These are phyloP conservation scores for Ptychadena robeensis DNA, from an alignment of 2,797 vertebrate genomes.

Conservation along the genomic window DNA sequence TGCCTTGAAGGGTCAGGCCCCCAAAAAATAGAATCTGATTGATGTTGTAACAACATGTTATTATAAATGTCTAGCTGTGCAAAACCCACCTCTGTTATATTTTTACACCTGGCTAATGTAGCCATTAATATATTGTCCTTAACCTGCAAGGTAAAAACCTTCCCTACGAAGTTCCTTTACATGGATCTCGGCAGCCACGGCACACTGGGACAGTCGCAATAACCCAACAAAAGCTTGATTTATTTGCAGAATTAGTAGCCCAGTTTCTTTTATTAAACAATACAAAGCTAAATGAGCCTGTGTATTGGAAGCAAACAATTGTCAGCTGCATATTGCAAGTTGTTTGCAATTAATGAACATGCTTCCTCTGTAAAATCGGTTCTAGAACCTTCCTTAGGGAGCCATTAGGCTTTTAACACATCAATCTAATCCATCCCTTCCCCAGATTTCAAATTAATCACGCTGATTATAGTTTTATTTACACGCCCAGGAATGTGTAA, in stretches of 20 bases:
- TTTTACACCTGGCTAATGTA: neutral
- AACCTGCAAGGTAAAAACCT: neutral
- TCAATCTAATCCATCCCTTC: constrained; percentile 72
- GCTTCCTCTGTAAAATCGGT: constrained; percentile 62
- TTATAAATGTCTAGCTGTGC: neutral
- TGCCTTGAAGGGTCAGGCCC: too few species aligned
- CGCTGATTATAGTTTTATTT: constrained; percentile 79
- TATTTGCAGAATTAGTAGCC: constrained; percentile 40
- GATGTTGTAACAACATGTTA: neutral
- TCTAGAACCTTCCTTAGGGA: constrained; percentile 64
- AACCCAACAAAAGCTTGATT: constrained; percentile 32
- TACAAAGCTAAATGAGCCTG: constrained; percentile 44
- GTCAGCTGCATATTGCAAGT: constrained; percentile 58
- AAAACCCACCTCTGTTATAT: neutral
- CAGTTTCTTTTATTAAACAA: constrained; percentile 41
- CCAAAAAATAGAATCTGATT: neutral
- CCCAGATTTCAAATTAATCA: constrained; percentile 76
- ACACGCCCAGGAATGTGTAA: constrained; percentile 74
- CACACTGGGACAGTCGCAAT: neutral
- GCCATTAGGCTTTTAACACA: constrained; percentile 68
- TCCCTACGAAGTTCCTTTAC: neutral
- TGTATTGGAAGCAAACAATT: constrained; percentile 47
- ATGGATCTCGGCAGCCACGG: neutral
- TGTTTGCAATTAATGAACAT: constrained; percentile 65
- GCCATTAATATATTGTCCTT: neutral